phyloP scores from a whole-genome alignment of 2,797 vertebrate species.

The Hemibagrus guttatus region DNA sequence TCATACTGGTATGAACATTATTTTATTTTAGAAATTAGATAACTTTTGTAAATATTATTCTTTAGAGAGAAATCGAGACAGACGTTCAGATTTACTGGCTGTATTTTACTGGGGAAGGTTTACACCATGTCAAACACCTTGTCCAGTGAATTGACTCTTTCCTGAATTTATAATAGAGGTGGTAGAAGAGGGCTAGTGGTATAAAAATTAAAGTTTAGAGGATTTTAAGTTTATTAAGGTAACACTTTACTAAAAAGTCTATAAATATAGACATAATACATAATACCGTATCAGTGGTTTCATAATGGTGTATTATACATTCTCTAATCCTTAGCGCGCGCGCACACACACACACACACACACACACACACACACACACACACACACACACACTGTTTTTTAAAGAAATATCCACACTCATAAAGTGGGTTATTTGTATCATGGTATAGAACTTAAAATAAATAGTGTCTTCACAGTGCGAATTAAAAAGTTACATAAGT shows the following conservation, averaged over 20 bases:
- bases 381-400: no score
- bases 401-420: no score
- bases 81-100: background rate
- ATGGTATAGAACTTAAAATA: background rate
- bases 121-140: background rate
- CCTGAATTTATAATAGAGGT: background rate
- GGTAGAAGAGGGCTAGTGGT: background rate
- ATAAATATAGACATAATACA: background rate
- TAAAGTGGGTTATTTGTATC: background rate
- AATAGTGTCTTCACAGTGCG: background rate
- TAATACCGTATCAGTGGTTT: background rate
- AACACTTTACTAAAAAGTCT: background rate
- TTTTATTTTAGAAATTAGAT: background rate
- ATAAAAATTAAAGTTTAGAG: background rate
- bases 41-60: background rate
- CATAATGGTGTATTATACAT: background rate
- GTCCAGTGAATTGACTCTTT: background rate
- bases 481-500: background rate
- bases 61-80: background rate
- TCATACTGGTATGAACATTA: background rate
- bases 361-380: no score
- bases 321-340: background rate
- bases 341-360: background rate
- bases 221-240: background rate
- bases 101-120: background rate